Conservation (phyloP, 2,797 vertebrate genomes). For the Pelodytes ibericus region DNA sequence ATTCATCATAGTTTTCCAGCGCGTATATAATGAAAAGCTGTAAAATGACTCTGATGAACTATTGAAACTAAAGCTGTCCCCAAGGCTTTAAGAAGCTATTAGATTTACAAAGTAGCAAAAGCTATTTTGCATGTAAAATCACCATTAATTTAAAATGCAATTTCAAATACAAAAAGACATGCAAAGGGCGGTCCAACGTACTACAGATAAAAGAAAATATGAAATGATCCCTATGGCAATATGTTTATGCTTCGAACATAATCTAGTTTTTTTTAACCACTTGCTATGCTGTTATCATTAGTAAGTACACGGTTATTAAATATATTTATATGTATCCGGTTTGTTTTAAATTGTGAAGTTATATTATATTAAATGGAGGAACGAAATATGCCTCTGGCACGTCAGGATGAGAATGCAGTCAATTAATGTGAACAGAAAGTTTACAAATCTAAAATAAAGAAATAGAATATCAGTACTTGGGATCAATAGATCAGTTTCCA, state of each 20-base stretch:
- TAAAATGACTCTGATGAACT: slow-evolving; percentile 6
- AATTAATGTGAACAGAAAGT: too few relatives aligned
- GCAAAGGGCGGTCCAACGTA: not conserved
- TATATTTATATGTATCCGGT: not conserved
- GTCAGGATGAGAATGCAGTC: too few relatives aligned
- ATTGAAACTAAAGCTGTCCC: not conserved
- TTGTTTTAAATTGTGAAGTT: not conserved
- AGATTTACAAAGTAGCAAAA: slow-evolving; percentile 7
- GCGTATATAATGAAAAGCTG: slow-evolving; percentile 2
- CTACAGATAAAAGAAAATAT: slow-evolving; percentile 5
- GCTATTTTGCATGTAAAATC: slow-evolving; percentile 7
- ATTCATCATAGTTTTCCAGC: slow-evolving; percentile 5
- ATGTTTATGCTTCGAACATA: not conserved
- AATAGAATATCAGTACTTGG: too few relatives aligned
- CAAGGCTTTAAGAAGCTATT: slow-evolving; percentile 1
- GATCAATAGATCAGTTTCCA: too few relatives aligned
- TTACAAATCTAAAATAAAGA: too few relatives aligned
- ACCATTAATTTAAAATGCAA: slow-evolving; percentile 3
- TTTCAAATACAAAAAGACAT: not conserved
- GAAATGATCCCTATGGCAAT: slow-evolving; percentile 1
- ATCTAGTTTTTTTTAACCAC: not conserved
- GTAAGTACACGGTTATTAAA: not conserved
- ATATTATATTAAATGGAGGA: not conserved
- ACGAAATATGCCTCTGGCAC: not conserved
- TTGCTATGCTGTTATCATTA: not conserved